phyloP scores from a whole-genome alignment of 2,888 invertebrate species.

The Heliconius hortense region DNA sequence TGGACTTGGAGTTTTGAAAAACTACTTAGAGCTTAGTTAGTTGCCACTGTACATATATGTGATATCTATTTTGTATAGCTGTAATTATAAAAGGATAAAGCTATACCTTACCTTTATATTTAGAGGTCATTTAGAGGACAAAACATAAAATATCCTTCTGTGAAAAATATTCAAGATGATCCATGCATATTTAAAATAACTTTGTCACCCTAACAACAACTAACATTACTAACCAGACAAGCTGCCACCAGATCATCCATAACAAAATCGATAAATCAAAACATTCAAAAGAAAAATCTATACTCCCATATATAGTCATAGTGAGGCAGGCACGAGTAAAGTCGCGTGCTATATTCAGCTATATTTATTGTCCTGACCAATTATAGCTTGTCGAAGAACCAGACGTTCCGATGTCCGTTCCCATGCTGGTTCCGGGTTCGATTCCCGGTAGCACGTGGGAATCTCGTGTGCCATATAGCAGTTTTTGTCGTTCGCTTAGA shows the following conservation, averaged over 20 bases:
- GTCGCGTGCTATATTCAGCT: constrained; percentile 38
- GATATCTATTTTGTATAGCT: background rate
- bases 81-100: background rate
- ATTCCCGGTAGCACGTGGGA: constrained; percentile 79
- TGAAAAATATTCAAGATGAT: background rate
- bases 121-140: constrained; percentile 3
- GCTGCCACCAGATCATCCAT: constrained; percentile 14
- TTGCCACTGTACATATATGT: background rate
- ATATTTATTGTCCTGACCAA: constrained; percentile 49
- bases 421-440: constrained; percentile 75
- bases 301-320: constrained; percentile 1
- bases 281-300: constrained; percentile 18
- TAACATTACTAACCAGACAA: constrained; percentile 6
- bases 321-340: constrained; percentile 36
- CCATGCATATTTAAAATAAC: background rate
- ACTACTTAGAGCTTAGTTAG: background rate
- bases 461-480: constrained; percentile 68
- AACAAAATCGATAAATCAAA: constrained; percentile 24
- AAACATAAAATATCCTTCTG: background rate
- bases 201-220: background rate
- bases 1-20: background rate
- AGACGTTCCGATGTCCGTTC: constrained; percentile 62
- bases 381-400: constrained; percentile 59
- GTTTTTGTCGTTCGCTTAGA: constrained; percentile 47
- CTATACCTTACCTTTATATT: background rate